Percentiles rank a stretch among this genome's conserved stretches.
Evolutionary conservation across 2,113 vertebrate species (phyloP).

Genomic region (Myotis brandtii): DNA sequence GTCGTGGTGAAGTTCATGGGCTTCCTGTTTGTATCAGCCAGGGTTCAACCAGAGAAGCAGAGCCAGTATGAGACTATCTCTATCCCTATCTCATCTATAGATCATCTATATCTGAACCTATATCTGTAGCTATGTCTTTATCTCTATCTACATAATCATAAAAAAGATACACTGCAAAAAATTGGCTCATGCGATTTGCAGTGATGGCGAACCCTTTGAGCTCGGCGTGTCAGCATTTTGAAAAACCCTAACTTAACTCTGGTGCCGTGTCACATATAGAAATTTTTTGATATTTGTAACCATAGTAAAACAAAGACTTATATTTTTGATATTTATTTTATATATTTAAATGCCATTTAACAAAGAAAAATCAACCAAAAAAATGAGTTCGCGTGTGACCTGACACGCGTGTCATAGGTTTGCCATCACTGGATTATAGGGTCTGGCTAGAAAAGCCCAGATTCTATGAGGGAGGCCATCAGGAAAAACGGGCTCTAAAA

Average conservation of each 20-base stretch:
- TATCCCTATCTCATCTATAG: not conserved
- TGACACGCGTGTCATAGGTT: too few species aligned
- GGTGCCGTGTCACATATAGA: too few species aligned
- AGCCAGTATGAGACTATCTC: not conserved
- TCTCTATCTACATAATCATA: not conserved
- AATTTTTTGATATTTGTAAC: too few species aligned
- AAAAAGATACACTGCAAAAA: not conserved
- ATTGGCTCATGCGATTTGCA: not conserved
- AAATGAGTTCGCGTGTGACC: too few species aligned
- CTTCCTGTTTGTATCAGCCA: not conserved
- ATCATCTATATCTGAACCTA: not conserved
- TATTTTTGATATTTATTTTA: too few species aligned
- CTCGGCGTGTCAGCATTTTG: too few species aligned
- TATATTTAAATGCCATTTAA: too few species aligned
- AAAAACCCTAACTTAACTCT: too few species aligned
- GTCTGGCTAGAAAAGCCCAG: not conserved
- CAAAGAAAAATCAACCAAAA: too few species aligned
- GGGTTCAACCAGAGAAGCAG: not conserved
- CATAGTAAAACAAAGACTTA: too few species aligned
- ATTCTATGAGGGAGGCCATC: not conserved
- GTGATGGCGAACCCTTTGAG: too few species aligned
- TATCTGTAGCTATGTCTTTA: not conserved
- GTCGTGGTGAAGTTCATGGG: not conserved
- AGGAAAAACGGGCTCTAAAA: not conserved
- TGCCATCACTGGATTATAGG: too few species aligned